Conservation (phyloP, 2,888 invertebrate species). For the Phlogophora meticulosa region DNA sequence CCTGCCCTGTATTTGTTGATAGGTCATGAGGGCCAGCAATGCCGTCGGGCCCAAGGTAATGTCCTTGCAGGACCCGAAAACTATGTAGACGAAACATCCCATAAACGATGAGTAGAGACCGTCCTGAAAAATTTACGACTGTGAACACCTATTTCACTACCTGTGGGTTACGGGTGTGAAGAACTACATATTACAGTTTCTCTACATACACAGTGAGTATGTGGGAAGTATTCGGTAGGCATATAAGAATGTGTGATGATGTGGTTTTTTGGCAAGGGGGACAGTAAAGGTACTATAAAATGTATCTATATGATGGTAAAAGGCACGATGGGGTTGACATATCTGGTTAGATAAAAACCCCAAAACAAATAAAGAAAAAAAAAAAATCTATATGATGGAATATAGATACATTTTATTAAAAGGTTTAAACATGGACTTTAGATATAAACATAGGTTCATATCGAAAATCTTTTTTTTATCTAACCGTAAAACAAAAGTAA, state of each 20-base stretch:
- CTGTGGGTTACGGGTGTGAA: slow-evolving; percentile 24
- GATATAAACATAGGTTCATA: no score
- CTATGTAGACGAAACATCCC: slow-evolving; percentile 97
- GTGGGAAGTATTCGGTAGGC: slow-evolving; percentile 4
- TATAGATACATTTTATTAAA: no score
- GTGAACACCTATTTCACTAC: slow-evolving; percentile 39
- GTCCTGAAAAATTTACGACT: slow-evolving; percentile 92
- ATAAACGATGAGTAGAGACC: slow-evolving; percentile 98
- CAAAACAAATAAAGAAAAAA: no score
- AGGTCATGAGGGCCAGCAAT: slow-evolving; percentile 97
- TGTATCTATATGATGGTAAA: no score
- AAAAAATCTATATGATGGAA: no score
- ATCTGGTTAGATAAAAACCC: no score
- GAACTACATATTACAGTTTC: slow-evolving; percentile 21
- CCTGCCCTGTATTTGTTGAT: slow-evolving; percentile 93
- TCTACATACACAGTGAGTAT: slow-evolving; percentile 16
- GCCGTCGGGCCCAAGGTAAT: slow-evolving; percentile 98
- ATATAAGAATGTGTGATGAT: slow-evolving; percentile 6
- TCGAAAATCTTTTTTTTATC: slow-evolving; percentile 1
- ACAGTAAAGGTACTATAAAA: slow-evolving; percentile 34
- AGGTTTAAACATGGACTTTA: no score
- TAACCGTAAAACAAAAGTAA: background rate
- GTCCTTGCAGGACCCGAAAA: slow-evolving; percentile 97
- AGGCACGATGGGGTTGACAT: no score
- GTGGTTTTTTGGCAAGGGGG: background rate